Conservation (phyloP, 2,113 vertebrate species). For the Gnathonemus longibarbis region DNA sequence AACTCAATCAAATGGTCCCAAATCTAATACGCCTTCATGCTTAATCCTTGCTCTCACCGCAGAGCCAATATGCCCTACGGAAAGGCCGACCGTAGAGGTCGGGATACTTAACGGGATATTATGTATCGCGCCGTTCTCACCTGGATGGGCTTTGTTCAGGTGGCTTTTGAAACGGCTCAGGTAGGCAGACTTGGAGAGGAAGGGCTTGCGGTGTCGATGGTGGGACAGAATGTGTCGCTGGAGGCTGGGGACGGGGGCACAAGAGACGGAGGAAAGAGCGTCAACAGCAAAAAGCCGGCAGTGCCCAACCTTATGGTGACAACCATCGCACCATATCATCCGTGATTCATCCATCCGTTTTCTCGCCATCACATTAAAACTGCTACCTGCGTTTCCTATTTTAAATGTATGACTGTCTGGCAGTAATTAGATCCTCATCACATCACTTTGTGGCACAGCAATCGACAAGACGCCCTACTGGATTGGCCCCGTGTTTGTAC, state of each 20-base stretch:
- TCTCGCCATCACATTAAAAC: neutral
- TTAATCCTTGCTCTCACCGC: neutral
- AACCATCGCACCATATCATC: neutral
- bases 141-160: constrained; percentile 73
- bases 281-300: neutral
- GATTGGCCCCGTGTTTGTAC: neutral
- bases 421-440: neutral
- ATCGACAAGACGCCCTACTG: neutral
- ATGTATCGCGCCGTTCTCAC: constrained; percentile 43
- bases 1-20: neutral
- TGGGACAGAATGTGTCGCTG: constrained; percentile 74
- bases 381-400: neutral
- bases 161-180: constrained; percentile 77
- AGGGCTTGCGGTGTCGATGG: constrained; percentile 71
- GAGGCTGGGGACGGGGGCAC: constrained; percentile 52
- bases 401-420: neutral
- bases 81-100: neutral
- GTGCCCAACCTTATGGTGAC: neutral
- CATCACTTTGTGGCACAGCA: neutral
- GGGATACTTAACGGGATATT: no score
- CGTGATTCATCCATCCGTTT: neutral
- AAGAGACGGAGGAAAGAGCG: neutral
- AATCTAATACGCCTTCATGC: neutral
- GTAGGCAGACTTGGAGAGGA: constrained; percentile 76
- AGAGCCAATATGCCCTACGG: neutral